Base-by-base conservation (phyloP, 2,797 vertebrate species). In the Macrochelys suwanniensis region DNA sequence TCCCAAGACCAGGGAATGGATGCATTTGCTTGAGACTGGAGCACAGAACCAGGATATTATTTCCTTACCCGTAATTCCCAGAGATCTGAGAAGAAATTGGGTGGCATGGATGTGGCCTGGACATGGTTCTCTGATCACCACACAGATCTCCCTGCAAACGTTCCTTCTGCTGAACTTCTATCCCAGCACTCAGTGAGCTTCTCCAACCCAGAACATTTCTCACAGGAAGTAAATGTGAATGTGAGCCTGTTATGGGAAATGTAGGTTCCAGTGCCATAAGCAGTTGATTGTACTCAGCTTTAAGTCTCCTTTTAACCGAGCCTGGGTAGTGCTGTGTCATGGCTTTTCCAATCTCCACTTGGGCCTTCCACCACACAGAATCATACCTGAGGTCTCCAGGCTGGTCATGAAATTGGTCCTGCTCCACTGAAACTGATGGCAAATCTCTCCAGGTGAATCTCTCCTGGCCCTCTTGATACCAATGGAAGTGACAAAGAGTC, bases 281-380 rank as follows among this genome's bases (percentile, higher is more conserved):
- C 90, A 80, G 89, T 94, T 92, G 90, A 96, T 89, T 82, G 83
- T 31, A 90, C 88, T 33, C 97, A 93, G 77, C 95, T 93, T 49
- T 82, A 56, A 84, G 95, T 65, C 4, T 80, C 90, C 81, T 94
- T 88, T 74, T 54, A 93, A 96, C 87, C 80, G 65, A 57, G 83
- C 94, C 90, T 96, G 85, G 87, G 65, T 96, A 78, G 51, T 84
- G 94, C 50, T 56, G 50, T 82, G 94, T 89, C 85, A 49, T 85
- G 90, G 80, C 11, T 26, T 74, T 25, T 76, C 71, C 42, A 47
- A 3, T 45, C 54, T 91, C 96, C 94, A 93, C 94, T 94, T 97
- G 95, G 77, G 33, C 79, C 94, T 93, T 92, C 90, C 85, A 88
- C 77, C 94, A 74, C 87, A 74, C 71, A 45, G 37, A 92, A 88